Evolutionary conservation across 2,797 vertebrate genomes (phyloP), one percentile per base, ranked within the genome.

Genomic region (Aythya fuligula): DNA sequence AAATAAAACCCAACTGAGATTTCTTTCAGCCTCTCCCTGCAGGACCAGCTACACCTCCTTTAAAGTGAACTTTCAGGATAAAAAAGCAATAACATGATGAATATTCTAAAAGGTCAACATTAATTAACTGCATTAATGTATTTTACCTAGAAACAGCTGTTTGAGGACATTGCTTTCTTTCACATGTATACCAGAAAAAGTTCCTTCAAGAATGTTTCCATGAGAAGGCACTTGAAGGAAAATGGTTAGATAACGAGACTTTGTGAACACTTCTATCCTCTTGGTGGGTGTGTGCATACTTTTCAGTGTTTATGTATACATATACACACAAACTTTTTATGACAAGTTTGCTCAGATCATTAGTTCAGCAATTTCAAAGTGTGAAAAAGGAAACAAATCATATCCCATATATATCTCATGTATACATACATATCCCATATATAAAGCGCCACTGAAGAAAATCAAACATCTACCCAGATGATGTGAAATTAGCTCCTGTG

Each of bases 21-120:
- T 87, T 56, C 86, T 77, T 95, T 76, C 45, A 96, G 81, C 30
- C 17, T 82, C 32, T 94, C 89, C 58, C 65, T 93, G 88, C 70
- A 93, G 79, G 83, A 95, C 85, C 89, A 95, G 77, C 84, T 69
- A 85, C 58, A 87, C 32, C 36, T 60, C 84, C 83, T 96, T 93
- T 89, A 96, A 97, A 96, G 93, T 90, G 95, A 79, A 94, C 86
- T 96, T 97, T 89, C 80, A 93, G 76, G 78, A 87, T 94, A 76
- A 90, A 94, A 83, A 97, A 96, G 92, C 19, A 92, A 53, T 41
- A 73, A 27, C 53, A 85, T 93, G 89, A 97, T 97, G 96, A 97
- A 98, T 97, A 98, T 88, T 92, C 77, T 85, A 97, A 96, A 97
- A 97, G 96, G 85, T 97, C 97, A 97, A 64, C 95, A 93, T 56